Conservation (phyloP, 2,797 vertebrate genomes). For the Halcyon smyrnensis region DNA sequence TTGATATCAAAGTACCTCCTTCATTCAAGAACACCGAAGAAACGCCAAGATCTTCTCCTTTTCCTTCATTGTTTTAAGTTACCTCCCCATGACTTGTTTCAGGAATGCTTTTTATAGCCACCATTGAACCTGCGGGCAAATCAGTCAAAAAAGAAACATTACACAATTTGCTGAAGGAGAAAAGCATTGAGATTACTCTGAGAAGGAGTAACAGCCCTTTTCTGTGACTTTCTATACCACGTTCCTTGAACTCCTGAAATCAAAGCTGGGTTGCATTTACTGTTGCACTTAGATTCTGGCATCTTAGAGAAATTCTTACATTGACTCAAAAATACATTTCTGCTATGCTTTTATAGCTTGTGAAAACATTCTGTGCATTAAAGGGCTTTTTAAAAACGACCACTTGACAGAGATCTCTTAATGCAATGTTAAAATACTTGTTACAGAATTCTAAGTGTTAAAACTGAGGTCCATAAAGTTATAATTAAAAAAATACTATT, state of each 20-base stretch:
- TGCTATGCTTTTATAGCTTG: background rate
- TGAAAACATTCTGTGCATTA: background rate
- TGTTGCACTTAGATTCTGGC: background rate
- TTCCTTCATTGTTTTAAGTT: background rate
- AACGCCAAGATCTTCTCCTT: background rate
- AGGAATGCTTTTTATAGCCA: background rate
- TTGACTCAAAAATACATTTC: background rate
- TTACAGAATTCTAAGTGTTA: background rate
- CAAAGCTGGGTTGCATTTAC: background rate
- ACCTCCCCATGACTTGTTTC: background rate
- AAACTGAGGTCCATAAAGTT: background rate
- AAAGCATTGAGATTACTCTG: background rate
- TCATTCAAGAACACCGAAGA: background rate
- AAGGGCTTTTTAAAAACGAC: background rate
- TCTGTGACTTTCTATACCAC: background rate
- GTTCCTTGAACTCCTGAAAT: background rate
- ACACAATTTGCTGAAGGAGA: background rate
- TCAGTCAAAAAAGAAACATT: background rate
- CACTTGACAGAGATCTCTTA: background rate
- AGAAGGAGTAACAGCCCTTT: background rate
- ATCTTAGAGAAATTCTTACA: background rate
- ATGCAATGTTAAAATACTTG: background rate
- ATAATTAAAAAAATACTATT: background rate
- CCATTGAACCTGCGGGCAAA: background rate
- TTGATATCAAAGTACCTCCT: background rate